These are phyloP conservation scores for Lagocephalus sceleratus DNA, from an alignment of 2,797 vertebrate species.

Conservation along the genomic window DNA sequence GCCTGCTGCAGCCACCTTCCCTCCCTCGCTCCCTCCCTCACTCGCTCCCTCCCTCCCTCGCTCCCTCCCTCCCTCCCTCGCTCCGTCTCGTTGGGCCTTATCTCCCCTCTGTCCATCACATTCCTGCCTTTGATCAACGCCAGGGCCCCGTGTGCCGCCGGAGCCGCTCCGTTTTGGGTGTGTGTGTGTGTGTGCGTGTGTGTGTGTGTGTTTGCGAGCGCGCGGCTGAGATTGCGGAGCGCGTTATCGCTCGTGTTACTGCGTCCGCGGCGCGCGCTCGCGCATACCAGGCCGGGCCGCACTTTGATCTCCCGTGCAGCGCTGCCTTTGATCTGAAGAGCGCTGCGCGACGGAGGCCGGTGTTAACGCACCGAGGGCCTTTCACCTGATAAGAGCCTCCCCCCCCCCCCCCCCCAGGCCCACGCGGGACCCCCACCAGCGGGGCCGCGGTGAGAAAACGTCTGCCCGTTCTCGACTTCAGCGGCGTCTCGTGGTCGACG, in stretches of 20 bases:
- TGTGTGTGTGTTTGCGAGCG: slow-evolving; percentile 55
- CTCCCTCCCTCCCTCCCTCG: slow-evolving; percentile 15
- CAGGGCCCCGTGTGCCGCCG: slow-evolving; percentile 58
- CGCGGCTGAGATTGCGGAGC: slow-evolving; percentile 59
- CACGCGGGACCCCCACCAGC: slow-evolving; percentile 15
- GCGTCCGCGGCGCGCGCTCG: slow-evolving; percentile 34
- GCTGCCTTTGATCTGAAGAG: slow-evolving; percentile 69
- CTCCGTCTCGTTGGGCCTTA: slow-evolving; percentile 24
- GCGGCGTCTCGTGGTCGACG: too few relatives aligned
- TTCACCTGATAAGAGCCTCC: slow-evolving; percentile 49
- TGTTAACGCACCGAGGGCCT: slow-evolving; percentile 53
- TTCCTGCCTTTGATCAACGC: slow-evolving; percentile 76
- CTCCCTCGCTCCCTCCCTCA: slow-evolving; percentile 4
- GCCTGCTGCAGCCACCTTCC: slow-evolving; percentile 39
- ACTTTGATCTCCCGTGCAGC: slow-evolving; percentile 71
- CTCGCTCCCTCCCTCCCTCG: slow-evolving; percentile 5
- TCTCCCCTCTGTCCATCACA: slow-evolving; percentile 71
- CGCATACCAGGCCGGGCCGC: slow-evolving; percentile 47
- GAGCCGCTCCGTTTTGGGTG: slow-evolving; percentile 49
- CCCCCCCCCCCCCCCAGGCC: slow-evolving; percentile 18
- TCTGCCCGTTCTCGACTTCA: not conserved
- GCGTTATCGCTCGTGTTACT: slow-evolving; percentile 59
- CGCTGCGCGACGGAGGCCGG: slow-evolving; percentile 49
- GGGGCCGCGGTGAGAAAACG: not conserved
- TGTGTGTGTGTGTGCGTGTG: slow-evolving; percentile 55